Conservation (phyloP, 2,113 vertebrate species). For the Calidris pugnax region DNA sequence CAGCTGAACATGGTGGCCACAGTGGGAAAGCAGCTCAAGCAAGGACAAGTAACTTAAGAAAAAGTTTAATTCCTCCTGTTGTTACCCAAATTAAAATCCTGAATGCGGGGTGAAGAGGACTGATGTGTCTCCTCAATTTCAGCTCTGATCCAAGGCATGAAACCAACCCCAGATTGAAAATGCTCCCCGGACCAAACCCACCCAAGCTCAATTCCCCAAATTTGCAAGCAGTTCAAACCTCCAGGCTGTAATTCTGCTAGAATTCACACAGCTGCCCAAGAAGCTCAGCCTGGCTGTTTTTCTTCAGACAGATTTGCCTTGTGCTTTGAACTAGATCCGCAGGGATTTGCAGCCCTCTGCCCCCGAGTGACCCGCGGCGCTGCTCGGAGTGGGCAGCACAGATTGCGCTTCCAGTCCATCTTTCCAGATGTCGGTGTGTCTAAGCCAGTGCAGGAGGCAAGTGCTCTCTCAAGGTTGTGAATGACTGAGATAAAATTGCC, state of each 20-base stretch:
- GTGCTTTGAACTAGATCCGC: not conserved
- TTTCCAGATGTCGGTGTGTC: not conserved
- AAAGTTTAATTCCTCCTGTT: not conserved
- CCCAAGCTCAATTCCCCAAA: not conserved
- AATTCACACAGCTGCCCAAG: not conserved
- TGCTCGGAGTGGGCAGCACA: not conserved
- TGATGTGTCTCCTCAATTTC: rapidly evolving
- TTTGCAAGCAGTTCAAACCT: not conserved
- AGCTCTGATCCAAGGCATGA: not conserved
- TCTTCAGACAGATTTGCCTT: not conserved
- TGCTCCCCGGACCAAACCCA: not conserved
- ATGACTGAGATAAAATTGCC: not conserved
- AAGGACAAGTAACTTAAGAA: not conserved
- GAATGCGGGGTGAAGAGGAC: not conserved
- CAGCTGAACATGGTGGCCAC: not conserved
- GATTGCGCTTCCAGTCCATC: not conserved
- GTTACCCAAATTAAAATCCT: not conserved
- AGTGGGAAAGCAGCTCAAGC: not conserved
- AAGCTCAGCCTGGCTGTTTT: not conserved
- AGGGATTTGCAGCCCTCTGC: not conserved
- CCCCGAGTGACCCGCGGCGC: not conserved
- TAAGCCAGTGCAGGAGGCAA: not conserved
- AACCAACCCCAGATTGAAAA: not conserved
- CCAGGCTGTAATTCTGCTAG: not conserved
- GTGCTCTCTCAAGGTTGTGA: not conserved